Evolutionary conservation across 2,113 vertebrate species (phyloP).

Genomic region (Haliaeetus leucogaster): DNA sequence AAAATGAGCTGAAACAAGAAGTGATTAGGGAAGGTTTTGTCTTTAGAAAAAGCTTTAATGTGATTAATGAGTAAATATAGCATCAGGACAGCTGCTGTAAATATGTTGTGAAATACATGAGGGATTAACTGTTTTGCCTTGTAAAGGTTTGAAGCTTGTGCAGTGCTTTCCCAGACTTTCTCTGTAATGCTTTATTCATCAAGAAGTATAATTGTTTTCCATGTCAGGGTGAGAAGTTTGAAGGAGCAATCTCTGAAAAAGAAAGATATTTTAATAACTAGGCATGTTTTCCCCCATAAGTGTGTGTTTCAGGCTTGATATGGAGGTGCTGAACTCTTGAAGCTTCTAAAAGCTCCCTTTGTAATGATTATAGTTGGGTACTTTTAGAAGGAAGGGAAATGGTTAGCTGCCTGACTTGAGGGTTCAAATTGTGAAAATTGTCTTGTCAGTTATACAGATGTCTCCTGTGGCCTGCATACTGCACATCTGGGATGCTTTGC

Average conservation of each 20-base stretch:
- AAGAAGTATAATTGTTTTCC: neutral
- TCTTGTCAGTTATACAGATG: neutral
- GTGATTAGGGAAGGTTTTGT: neutral
- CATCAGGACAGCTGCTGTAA: neutral
- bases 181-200: neutral
- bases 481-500: neutral
- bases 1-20: neutral
- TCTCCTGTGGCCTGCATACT: neutral
- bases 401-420: neutral
- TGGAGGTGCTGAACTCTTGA: neutral
- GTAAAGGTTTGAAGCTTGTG: neutral
- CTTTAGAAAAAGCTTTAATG: slow-evolving; percentile 23
- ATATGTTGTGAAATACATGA: neutral
- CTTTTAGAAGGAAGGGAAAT: neutral
- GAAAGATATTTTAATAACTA: neutral
- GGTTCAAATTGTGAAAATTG: neutral
- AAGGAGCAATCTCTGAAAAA: neutral
- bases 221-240: neutral
- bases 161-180: neutral
- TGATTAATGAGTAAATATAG: slow-evolving; percentile 45
- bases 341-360: neutral
- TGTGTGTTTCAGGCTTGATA: neutral
- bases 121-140: slow-evolving; percentile 19
- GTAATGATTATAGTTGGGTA: neutral
- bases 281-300: neutral